Evolutionary conservation across 2,888 invertebrate species (phyloP).

Genomic region (Volucella bombylans): DNA sequence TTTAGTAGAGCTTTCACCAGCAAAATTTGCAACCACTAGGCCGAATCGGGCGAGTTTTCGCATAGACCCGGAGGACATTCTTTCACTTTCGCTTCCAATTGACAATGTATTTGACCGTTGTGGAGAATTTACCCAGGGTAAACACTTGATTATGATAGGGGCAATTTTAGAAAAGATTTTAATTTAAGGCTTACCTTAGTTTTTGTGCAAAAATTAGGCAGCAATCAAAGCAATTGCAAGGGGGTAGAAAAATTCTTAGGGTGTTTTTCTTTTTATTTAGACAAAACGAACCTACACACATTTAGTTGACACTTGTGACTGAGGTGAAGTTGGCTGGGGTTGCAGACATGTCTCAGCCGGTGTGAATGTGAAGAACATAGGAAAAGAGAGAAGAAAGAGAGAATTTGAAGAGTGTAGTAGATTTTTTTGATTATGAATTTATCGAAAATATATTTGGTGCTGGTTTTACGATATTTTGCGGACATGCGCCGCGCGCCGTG

Average conservation of each 20-base stretch:
- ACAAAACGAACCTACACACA: conserved; percentile 63
- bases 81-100: neutral
- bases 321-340: conserved; percentile 49
- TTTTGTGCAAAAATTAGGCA: conserved; percentile 43
- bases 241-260: conserved; percentile 8
- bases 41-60: neutral
- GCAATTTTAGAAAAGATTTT: neutral
- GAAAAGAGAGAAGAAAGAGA: neutral
- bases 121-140: too few relatives aligned
- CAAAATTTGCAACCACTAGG: neutral
- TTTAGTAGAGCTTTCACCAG: neutral
- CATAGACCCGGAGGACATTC: neutral
- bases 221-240: conserved; percentile 46
- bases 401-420: conserved; percentile 8
- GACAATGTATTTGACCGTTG: too few relatives aligned
- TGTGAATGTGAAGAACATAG: conserved; percentile 1
- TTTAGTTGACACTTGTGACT: conserved; percentile 68
- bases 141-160: neutral
- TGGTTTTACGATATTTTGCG: too few relatives aligned
- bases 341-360: neutral
- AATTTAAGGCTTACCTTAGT: conserved; percentile 51
- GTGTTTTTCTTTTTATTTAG: conserved; percentile 20
- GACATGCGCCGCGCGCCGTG: too few relatives aligned
- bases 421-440: neutral
- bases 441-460: too few relatives aligned